Base-by-base conservation (phyloP, 35 echinoderm and acorn worm genomes). In the Lytechinus pictus region DNA sequence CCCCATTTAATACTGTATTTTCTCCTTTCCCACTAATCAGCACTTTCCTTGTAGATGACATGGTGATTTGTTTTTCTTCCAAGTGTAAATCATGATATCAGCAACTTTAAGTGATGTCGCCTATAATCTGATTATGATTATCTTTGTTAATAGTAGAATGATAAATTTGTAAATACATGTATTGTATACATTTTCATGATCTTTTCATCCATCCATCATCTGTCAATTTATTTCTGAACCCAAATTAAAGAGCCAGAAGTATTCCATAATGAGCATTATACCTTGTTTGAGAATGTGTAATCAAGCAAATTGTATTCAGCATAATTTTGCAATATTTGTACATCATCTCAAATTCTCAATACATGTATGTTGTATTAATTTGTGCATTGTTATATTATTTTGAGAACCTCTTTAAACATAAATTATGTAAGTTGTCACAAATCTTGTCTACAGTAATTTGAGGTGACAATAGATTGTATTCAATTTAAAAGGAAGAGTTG, bases 241-340 rank as follows among this genome's bases (percentile, higher is more conserved):
- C 66, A 79, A 79, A 1, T n/a, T 79, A 79, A 71, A 71, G 57
- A 71, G 13, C 61, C 10, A 19, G 24, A 71, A 71, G 14, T 79
- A 79, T 79, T 79, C 66, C 66, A 79, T 79, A 24, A 1, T 79
- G 16, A 24, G 16, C 19, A 7, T 79, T 79, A 24, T 79, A 79
- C 66, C n/a, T 79, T 79, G 57, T 24, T 79, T 11, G 12, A 79
- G 66, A 79, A 79, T 79, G 66, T 79, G 66, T 79, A 79, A 79
- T 79, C 66, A 79, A 79, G 66, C 66, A 79, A n/a, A 79, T 24
- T 79, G 66, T 79, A 79, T 79, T 79, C 66, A 79, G 66, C 66
- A 79, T 5, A 79, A 24, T 24, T 79, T 60, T 79, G 66, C 66
- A 79, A 79, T 71, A 79, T 79, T 19, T 9, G 4, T 79, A 79